Percentiles rank a stretch among this genome's conserved stretches.
phyloP scores from a whole-genome alignment of 2,888 invertebrate genomes.

The Thyatira batis region DNA sequence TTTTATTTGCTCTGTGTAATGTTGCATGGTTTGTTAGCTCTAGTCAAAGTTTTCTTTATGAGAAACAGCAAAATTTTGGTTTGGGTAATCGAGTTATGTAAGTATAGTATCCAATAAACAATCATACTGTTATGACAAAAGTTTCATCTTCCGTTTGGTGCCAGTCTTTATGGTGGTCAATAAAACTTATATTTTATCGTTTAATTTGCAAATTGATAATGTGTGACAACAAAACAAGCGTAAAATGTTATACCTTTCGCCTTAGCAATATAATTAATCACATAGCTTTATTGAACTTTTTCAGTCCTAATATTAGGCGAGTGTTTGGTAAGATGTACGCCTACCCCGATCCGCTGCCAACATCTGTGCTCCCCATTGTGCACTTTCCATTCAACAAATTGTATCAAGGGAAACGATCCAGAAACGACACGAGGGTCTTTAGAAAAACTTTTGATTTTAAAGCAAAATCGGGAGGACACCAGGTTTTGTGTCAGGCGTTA shows the following conservation, averaged over 20 bases:
- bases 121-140: background rate
- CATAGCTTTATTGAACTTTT: constrained; percentile 8
- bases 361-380: constrained; percentile 5
- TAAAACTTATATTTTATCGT: no score
- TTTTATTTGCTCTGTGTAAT: constrained; percentile 28
- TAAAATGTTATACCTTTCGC: no score
- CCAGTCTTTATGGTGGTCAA: no score
- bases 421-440: constrained; percentile 49
- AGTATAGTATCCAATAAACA: constrained; percentile 26
- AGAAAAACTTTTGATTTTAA: constrained; percentile 43
- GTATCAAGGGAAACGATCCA: constrained; percentile 46
- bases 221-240: no score
- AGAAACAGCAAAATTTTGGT: constrained; percentile 41
- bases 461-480: constrained; percentile 39
- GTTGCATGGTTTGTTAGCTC: constrained; percentile 21
- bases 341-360: constrained; percentile 47
- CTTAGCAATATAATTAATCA: background rate
- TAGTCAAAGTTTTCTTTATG: constrained; percentile 46
- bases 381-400: constrained; percentile 42
- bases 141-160: no score
- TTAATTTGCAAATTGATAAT: no score
- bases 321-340: constrained; percentile 15
- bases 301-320: constrained; percentile 25
- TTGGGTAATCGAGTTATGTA: constrained; percentile 44
- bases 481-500: constrained; percentile 42